These are phyloP conservation scores for Paracentrotus lividus DNA, from an alignment of 53 echinoderm and acorn worm genomes.

Conservation along the genomic window DNA sequence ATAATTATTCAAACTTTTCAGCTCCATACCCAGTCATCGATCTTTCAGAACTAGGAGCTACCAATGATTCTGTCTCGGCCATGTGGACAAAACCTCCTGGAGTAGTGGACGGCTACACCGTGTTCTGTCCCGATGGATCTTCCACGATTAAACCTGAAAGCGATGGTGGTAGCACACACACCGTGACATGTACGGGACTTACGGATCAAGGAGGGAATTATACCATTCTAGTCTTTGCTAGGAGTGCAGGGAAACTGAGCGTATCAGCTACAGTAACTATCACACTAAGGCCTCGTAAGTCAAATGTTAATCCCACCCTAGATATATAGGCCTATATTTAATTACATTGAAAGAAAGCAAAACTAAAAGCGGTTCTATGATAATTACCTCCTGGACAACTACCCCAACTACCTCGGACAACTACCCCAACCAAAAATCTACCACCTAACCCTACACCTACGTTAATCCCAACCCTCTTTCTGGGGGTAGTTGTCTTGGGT, in stretches of 20 bases:
- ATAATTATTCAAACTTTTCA: neutral
- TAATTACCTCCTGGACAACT: too few relatives aligned
- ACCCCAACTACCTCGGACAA: too few relatives aligned
- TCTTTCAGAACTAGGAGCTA: neutral
- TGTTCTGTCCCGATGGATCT: neutral
- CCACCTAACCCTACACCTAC: too few relatives aligned
- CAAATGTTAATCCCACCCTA: too few relatives aligned
- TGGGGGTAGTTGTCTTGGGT: too few relatives aligned
- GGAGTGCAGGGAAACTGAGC: neutral
- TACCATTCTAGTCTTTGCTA: neutral
- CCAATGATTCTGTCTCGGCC: slow-evolving; percentile 46
- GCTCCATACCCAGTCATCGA: neutral
- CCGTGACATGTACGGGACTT: neutral
- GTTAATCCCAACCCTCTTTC: too few relatives aligned
- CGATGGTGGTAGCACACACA: neutral
- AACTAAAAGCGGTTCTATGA: too few relatives aligned
- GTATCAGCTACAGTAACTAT: neutral
- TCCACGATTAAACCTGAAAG: neutral
- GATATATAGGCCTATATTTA: too few relatives aligned
- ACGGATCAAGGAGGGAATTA: neutral
- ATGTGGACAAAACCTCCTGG: slow-evolving; percentile 66
- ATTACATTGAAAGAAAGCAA: too few relatives aligned
- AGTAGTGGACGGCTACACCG: neutral
- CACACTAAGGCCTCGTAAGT: neutral
- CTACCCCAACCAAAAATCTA: too few relatives aligned